phyloP scores from a whole-genome alignment of 2,888 invertebrate genomes.

The Microplitis manilae region DNA sequence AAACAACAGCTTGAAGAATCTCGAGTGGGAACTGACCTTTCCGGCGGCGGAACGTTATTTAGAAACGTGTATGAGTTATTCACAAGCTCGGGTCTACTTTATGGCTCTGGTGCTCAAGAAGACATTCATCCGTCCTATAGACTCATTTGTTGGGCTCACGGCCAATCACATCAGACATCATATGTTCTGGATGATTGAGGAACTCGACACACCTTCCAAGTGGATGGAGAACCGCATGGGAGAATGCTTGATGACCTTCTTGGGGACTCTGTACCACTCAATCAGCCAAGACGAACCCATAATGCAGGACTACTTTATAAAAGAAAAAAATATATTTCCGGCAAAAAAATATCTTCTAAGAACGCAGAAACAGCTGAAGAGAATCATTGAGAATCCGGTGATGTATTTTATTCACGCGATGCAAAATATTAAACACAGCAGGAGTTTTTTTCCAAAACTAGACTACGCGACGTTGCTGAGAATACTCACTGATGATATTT shows the following conservation, averaged over 20 bases:
- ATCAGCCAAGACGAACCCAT: conserved; percentile 75
- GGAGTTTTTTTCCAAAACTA: conserved; percentile 78
- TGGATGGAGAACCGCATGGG: conserved; percentile 86
- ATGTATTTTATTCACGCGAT: conserved; percentile 81
- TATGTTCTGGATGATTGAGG: conserved; percentile 85
- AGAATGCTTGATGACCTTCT: conserved; percentile 77
- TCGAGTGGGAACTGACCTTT: conserved; percentile 87
- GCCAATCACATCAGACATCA: conserved; percentile 82
- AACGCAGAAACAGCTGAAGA: conserved; percentile 79
- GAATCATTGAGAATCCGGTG: conserved; percentile 81
- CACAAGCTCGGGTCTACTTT: conserved; percentile 82
- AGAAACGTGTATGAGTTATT: conserved; percentile 80
- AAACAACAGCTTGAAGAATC: conserved; percentile 76
- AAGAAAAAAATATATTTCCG: conserved; percentile 81
- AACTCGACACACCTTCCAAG: conserved; percentile 76
- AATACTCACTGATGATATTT: conserved; percentile 75
- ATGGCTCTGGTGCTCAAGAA: conserved; percentile 81
- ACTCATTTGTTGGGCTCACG: conserved; percentile 78
- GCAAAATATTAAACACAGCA: conserved; percentile 78
- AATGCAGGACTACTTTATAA: conserved; percentile 83
- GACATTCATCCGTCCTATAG: conserved; percentile 80
- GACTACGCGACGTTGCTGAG: conserved; percentile 76
- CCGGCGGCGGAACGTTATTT: conserved; percentile 84
- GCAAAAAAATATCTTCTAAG: conserved; percentile 77
- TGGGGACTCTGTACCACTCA: conserved; percentile 77